Percentiles rank a stretch among this genome's conserved stretches.
Evolutionary conservation across 2,888 invertebrate genomes (phyloP).

Genomic region (Acrobasis repandana): DNA sequence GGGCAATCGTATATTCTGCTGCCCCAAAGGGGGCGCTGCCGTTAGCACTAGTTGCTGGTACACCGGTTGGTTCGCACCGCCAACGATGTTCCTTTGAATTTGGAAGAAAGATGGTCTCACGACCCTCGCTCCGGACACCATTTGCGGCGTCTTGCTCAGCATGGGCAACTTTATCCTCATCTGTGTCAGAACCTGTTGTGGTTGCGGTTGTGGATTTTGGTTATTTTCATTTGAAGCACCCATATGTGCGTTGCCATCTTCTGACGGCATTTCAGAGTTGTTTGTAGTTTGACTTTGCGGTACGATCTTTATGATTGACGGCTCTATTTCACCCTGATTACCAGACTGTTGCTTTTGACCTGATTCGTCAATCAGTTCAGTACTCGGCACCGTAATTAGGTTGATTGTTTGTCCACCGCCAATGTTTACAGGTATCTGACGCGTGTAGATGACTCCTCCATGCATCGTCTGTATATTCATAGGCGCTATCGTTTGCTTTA

Average conservation of each 20-base stretch:
- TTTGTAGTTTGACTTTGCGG: constrained; percentile 59
- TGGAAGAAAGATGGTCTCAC: constrained; percentile 82
- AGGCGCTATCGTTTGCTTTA: constrained; percentile 79
- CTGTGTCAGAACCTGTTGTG: constrained; percentile 75
- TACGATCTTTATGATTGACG: constrained; percentile 74
- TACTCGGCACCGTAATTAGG: constrained; percentile 79
- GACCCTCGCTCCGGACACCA: constrained; percentile 82
- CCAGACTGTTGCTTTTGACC: constrained; percentile 62
- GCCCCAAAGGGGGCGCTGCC: constrained; percentile 72
- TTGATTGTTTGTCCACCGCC: constrained; percentile 83
- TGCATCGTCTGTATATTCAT: constrained; percentile 85
- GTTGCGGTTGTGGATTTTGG: constrained; percentile 54
- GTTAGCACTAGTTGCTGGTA: constrained; percentile 79
- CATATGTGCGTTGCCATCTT: constrained; percentile 57
- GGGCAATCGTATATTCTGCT: constrained; percentile 70
- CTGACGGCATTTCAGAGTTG: constrained; percentile 50
- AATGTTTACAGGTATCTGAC: constrained; percentile 86
- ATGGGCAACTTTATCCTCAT: constrained; percentile 80
- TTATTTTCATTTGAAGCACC: constrained; percentile 51
- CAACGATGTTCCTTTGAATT: constrained; percentile 84
- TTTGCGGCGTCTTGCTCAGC: constrained; percentile 78
- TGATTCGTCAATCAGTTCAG: constrained; percentile 69
- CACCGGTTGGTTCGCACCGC: constrained; percentile 79
- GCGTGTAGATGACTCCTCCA: constrained; percentile 87
- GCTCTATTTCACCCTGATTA: constrained; percentile 62